Base-by-base conservation (phyloP, 2,888 invertebrate species). In the Dynastes grantii region DNA sequence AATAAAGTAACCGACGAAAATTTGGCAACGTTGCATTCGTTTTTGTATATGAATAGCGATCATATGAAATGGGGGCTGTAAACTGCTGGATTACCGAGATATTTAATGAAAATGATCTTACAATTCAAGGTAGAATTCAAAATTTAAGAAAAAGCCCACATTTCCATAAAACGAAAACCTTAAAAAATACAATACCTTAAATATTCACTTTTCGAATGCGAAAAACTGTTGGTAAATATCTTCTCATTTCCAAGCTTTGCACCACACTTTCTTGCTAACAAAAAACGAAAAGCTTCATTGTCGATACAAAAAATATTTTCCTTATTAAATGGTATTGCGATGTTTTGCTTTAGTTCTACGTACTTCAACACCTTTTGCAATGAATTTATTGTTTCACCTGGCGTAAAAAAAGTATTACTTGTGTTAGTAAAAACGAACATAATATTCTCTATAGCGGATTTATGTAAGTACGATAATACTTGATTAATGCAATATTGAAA, bases 401-500 rank as follows among this genome's bases (percentile, higher is more conserved):
- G 73, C n/a, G 58, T 58, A 73, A 73, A 73, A 40, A 73, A 73
- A 4, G 37, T 58, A 40, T 8, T 37, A n/a, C 58, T 55, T 1
- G 73, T 58, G 58, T 27, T 55, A 58, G 73, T 73, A 58, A 73
- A 73, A 13, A 73, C 22, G 9, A 73, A 73, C 58, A 73, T 55
- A 0, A 73, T 73, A 37, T 73, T 73, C 1, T 16, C 40, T 22
- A 73, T 22, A 40, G 58, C 73, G 22, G 16, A 16, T 58, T 58
- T 73, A 61, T 73, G 73, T 53, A 73, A 16, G 37, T 37, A 73
- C 40, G 58, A 40, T 61, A 73, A 22, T 16, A 73, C 1, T 11
- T 73, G 73, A 22, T 73, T 73, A 9, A 73, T 61, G 40, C 73
- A 73, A 73, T 73, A 73, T 61, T 58, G 73, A 73, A 73, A 58